Percentiles rank a stretch among this genome's conserved stretches.
These are phyloP conservation scores for Chaenodraco wilsoni DNA, from an alignment of 2,797 vertebrate species.

Conservation along the genomic window DNA sequence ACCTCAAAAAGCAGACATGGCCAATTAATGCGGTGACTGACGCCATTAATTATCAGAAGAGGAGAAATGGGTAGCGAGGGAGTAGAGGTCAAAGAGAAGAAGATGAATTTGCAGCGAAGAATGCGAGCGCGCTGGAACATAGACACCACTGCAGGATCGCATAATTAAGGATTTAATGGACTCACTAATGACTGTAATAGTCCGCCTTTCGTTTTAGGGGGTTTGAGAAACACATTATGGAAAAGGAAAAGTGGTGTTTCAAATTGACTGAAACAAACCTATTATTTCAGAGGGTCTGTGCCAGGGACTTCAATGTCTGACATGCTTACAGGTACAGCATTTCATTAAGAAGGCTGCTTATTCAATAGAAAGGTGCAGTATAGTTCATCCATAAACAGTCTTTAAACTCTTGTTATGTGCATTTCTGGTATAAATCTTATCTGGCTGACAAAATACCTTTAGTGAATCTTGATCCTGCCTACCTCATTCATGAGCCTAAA, in stretches of 20 bases:
- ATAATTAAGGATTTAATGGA: conserved; percentile 79
- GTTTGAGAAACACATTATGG: conserved; percentile 23
- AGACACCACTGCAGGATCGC: conserved; percentile 40
- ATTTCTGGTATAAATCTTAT: background rate
- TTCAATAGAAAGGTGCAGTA: background rate
- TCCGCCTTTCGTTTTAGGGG: conserved; percentile 38
- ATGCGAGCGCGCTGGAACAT: conserved; percentile 35
- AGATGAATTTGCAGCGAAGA: conserved; percentile 44
- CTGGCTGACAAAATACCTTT: background rate
- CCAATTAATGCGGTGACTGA: conserved; percentile 48
- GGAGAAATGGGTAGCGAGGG: conserved; percentile 11
- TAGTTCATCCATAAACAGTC: background rate
- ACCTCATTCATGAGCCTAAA: background rate
- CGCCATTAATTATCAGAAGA: conserved; percentile 51
- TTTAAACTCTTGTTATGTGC: background rate
- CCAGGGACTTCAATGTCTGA: background rate
- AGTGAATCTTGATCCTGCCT: background rate
- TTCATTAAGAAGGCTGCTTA: background rate
- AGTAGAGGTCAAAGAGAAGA: conserved; percentile 45
- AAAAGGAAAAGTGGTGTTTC: conserved; percentile 11
- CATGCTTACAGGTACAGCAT: background rate
- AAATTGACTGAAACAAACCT: conserved; percentile 23
- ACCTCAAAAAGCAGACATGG: conserved; percentile 18
- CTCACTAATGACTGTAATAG: conserved; percentile 64
- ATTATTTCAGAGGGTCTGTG: conserved; percentile 7